phyloP scores from a whole-genome alignment of 2,888 invertebrate species.

The Xanthostigma xanthostigma region DNA sequence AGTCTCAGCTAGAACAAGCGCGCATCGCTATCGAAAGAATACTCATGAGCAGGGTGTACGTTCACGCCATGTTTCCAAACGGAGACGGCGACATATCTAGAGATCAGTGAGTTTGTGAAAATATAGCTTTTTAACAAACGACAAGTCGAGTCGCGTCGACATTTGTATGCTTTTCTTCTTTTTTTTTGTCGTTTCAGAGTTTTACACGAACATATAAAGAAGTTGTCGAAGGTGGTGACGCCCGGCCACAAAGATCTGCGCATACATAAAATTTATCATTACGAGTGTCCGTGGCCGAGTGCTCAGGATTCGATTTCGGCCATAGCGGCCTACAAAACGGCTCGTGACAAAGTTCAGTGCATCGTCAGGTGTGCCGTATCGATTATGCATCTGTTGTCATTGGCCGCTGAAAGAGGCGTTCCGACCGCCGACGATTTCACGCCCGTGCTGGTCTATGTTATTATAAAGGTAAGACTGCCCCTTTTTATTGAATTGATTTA shows the following conservation, averaged over 20 bases:
- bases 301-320: conserved; percentile 81
- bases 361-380: conserved; percentile 78
- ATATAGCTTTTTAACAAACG: not conserved
- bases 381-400: conserved; percentile 82
- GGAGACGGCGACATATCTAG: conserved; percentile 88
- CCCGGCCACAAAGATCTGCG: conserved; percentile 67
- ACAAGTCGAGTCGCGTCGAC: not conserved
- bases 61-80: conserved; percentile 89
- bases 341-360: conserved; percentile 67
- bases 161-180: not conserved
- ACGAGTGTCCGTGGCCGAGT: conserved; percentile 91
- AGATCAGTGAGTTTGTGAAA: conserved; percentile 54
- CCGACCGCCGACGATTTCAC: conserved; percentile 92
- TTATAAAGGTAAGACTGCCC: conserved; percentile 59
- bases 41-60: conserved; percentile 83
- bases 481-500: no score
- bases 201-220: conserved; percentile 75
- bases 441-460: conserved; percentile 90
- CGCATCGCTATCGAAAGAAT: conserved; percentile 75
- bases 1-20: conserved; percentile 57
- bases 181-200: conserved; percentile 38
- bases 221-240: conserved; percentile 57
- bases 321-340: conserved; percentile 82
- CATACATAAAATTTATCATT: conserved; percentile 69
- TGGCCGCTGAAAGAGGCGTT: conserved; percentile 60